Conservation (phyloP, 2,888 invertebrate species). For the Uropetala carovei region DNA sequence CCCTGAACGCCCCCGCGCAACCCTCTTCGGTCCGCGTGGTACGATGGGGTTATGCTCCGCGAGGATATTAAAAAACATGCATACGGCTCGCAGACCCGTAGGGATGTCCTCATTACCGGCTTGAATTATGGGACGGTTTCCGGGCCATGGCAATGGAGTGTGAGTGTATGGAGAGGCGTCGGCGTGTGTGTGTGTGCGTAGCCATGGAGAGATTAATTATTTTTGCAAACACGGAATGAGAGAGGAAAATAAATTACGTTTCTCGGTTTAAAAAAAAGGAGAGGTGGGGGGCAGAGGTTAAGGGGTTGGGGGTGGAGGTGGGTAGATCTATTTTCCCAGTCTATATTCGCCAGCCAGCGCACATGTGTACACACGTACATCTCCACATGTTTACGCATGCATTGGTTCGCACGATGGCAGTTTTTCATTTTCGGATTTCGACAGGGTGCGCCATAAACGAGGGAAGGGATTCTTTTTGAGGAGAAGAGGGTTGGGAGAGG, state of each 20-base stretch:
- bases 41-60: neutral
- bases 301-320: neutral
- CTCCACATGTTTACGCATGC: slow-evolving; percentile 37
- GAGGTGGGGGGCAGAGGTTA: neutral
- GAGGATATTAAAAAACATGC: slow-evolving; percentile 27
- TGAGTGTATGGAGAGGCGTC: neutral
- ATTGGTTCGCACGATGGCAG: slow-evolving; percentile 20
- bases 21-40: too few species aligned
- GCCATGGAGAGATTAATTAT: slow-evolving; percentile 55
- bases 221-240: slow-evolving; percentile 59
- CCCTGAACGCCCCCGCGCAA: neutral
- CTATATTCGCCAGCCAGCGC: neutral
- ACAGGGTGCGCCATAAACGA: neutral
- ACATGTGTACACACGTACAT: neutral
- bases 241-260: slow-evolving; percentile 57
- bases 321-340: neutral
- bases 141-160: slow-evolving; percentile 43
- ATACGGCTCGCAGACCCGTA: slow-evolving; percentile 5
- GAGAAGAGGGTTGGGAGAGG: too few species aligned
- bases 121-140: slow-evolving; percentile 60
- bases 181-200: slow-evolving; percentile 8
- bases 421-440: slow-evolving; percentile 37
- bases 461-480: too few species aligned
- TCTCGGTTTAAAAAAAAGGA: slow-evolving; percentile 34
- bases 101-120: slow-evolving; percentile 58